Evolutionary conservation across 2,888 invertebrate species (phyloP).

Genomic region (Galerucella pusilla): DNA sequence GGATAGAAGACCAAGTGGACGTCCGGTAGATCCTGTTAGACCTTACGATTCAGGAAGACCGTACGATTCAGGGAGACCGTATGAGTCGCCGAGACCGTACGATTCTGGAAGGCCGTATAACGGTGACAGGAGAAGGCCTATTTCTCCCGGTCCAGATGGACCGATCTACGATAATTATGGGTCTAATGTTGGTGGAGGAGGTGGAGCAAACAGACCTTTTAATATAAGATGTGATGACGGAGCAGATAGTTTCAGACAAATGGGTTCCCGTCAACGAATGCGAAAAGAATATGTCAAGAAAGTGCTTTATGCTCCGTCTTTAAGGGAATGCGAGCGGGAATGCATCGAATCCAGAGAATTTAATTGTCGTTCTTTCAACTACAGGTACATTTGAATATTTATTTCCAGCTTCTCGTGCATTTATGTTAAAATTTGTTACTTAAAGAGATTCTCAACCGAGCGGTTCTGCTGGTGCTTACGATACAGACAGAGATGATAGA

Average conservation of each 20-base stretch:
- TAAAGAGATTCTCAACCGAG: conserved; percentile 49
- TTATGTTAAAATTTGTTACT: neutral
- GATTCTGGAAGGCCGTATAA: conserved; percentile 35
- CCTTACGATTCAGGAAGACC: conserved; percentile 48
- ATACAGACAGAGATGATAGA: conserved; percentile 64
- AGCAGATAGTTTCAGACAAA: conserved; percentile 81
- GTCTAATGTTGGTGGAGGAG: conserved; percentile 3
- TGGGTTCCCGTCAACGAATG: conserved; percentile 81
- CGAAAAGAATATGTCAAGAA: conserved; percentile 82
- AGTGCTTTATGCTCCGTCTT: conserved; percentile 77
- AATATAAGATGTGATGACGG: conserved; percentile 80
- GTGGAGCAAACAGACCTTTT: conserved; percentile 58
- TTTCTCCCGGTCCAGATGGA: conserved; percentile 63
- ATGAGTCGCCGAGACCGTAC: conserved; percentile 44
- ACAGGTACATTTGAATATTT: conserved; percentile 68
- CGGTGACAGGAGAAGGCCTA: conserved; percentile 52
- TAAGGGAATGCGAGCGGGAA: conserved; percentile 86
- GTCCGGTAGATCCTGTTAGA: conserved; percentile 51
- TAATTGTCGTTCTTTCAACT: conserved; percentile 88
- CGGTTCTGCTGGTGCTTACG: conserved; percentile 58
- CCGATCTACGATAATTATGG: conserved; percentile 63
- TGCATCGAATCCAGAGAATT: conserved; percentile 87
- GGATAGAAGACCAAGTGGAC: conserved; percentile 56
- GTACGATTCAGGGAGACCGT: conserved; percentile 46
- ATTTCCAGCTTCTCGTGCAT: neutral